Percentiles rank a stretch among this genome's conserved stretches.
phyloP scores from a whole-genome alignment of 64 coral and sea anemone genomes.

The Anthopleura sola region DNA sequence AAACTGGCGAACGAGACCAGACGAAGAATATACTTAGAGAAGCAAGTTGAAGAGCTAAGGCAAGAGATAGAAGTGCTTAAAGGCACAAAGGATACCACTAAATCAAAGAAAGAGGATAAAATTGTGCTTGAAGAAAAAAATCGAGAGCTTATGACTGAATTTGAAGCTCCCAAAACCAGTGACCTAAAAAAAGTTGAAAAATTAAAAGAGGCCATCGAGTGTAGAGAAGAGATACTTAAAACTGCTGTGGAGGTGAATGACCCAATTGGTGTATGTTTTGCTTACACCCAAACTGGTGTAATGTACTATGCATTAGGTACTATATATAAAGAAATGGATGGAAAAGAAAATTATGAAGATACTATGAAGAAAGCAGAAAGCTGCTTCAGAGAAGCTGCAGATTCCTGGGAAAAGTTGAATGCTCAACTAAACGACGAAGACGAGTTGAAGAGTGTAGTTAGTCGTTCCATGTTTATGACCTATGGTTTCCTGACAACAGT shows the following conservation, averaged over 20 bases:
- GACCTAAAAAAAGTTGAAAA: neutral
- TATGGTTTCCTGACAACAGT: neutral
- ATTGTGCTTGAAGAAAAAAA: neutral
- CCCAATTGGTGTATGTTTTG: slow-evolving; percentile 13
- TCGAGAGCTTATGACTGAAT: neutral
- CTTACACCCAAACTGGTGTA: slow-evolving; percentile 19
- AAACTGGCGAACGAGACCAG: neutral
- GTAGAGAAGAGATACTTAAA: neutral
- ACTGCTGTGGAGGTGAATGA: slow-evolving; percentile 6
- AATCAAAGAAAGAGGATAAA: neutral
- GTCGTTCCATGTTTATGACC: neutral
- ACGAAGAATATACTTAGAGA: neutral
- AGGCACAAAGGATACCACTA: too few relatives aligned
- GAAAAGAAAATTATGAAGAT: neutral
- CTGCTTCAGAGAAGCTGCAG: neutral
- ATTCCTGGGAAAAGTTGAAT: neutral
- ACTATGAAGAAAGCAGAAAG: neutral
- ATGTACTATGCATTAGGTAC: slow-evolving; percentile 5
- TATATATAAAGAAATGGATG: neutral
- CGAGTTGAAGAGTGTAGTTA: neutral
- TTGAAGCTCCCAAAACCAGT: too few relatives aligned
- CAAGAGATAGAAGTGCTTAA: neutral
- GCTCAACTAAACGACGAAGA: neutral
- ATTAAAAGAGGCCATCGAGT: slow-evolving; percentile 14
- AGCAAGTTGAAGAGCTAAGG: neutral